Conservation (phyloP, 1,140 invertebrate species). For the Amyelois transitella region DNA sequence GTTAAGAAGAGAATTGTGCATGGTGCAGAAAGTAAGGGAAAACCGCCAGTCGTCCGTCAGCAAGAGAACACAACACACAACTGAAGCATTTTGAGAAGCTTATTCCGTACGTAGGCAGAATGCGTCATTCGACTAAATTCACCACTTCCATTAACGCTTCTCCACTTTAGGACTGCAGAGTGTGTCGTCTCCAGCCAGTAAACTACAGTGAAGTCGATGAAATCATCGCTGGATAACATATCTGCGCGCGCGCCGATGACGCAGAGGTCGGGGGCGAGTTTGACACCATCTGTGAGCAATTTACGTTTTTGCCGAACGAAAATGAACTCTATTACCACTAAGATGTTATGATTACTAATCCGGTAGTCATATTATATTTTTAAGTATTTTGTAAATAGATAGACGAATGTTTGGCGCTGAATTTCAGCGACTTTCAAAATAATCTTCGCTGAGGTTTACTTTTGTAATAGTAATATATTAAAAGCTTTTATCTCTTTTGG, state of each 20-base stretch:
- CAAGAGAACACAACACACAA: slow-evolving; percentile 23
- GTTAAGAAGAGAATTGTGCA: slow-evolving; percentile 37
- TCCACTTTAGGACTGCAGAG: slow-evolving; percentile 10
- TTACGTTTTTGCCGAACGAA: slow-evolving; percentile 5
- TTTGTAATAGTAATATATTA: too few relatives aligned
- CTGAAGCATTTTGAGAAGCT: slow-evolving; percentile 9
- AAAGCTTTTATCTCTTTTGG: too few relatives aligned
- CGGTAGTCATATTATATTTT: neutral
- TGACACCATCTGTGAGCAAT: slow-evolving; percentile 36
- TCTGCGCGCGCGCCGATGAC: slow-evolving; percentile 38
- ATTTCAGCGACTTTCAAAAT: neutral
- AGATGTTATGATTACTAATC: neutral
- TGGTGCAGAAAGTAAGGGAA: slow-evolving; percentile 15
- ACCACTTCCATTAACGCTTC: slow-evolving; percentile 17
- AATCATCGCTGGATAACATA: neutral
- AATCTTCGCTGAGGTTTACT: neutral
- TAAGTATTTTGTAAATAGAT: neutral
- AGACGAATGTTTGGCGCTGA: neutral
- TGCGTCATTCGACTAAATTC: slow-evolving; percentile 10
- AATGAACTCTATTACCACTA: neutral
- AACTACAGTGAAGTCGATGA: slow-evolving; percentile 16
- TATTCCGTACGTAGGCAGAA: neutral
- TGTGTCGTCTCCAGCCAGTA: slow-evolving; percentile 15
- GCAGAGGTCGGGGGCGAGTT: slow-evolving; percentile 31
- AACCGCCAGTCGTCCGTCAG: slow-evolving; percentile 10